phyloP scores from a whole-genome alignment of 2,888 invertebrate genomes.

The Chaetoderma sp. region DNA sequence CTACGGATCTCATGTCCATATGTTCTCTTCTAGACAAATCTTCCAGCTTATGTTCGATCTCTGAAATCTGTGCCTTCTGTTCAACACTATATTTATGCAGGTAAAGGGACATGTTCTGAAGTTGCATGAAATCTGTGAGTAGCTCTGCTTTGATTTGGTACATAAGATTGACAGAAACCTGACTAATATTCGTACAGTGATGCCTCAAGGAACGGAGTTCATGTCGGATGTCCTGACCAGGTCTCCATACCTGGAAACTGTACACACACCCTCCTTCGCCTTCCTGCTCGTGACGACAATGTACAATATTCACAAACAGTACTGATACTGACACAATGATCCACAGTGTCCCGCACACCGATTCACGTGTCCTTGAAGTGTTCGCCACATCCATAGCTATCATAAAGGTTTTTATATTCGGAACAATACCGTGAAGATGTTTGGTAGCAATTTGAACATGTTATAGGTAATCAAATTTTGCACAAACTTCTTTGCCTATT shows the following conservation, averaged over 20 bases:
- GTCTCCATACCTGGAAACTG: constrained; percentile 63
- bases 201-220: constrained; percentile 48
- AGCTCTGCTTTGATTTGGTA: constrained; percentile 36
- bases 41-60: constrained; percentile 22
- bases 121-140: constrained; percentile 33
- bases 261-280: constrained; percentile 38
- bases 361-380: too few species aligned
- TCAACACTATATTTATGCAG: constrained; percentile 38
- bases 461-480: too few species aligned
- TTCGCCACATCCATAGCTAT: too few species aligned
- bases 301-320: too few species aligned
- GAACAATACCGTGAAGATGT: too few species aligned
- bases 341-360: too few species aligned
- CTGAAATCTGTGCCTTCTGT: constrained; percentile 37
- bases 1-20: neutral
- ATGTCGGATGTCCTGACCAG: constrained; percentile 53
- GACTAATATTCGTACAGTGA: constrained; percentile 45
- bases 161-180: constrained; percentile 42
- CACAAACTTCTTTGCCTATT: too few species aligned
- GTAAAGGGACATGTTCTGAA: constrained; percentile 41
- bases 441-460: too few species aligned
- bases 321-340: too few species aligned
- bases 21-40: constrained; percentile 12
- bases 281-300: neutral
- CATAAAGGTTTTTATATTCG: too few species aligned